These are phyloP conservation scores for Acrobasis repandana DNA, from an alignment of 2,888 invertebrate genomes.

Conservation along the genomic window DNA sequence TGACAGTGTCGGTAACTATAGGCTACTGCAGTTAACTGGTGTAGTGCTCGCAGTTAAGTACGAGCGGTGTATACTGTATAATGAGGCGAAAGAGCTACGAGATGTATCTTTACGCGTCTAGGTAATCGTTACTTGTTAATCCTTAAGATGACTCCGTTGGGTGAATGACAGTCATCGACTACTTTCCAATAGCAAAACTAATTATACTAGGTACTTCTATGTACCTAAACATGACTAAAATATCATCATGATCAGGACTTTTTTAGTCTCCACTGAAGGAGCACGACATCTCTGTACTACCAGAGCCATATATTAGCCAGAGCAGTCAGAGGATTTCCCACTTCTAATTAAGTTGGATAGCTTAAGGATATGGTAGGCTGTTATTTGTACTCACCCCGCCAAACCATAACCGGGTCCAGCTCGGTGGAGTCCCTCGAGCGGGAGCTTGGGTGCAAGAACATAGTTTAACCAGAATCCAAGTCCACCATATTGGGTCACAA, in stretches of 20 bases:
- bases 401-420: conserved; percentile 72
- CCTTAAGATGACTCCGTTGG: conserved; percentile 12
- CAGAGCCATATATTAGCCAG: too few relatives aligned
- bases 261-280: too few relatives aligned
- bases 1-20: conserved; percentile 27
- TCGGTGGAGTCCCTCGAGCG: conserved; percentile 71
- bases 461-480: conserved; percentile 77
- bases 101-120: conserved; percentile 16
- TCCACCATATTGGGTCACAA: conserved; percentile 67
- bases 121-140: conserved; percentile 11
- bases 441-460: conserved; percentile 78
- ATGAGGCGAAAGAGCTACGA: conserved; percentile 16
- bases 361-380: too few relatives aligned
- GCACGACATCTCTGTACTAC: too few relatives aligned
- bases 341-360: too few relatives aligned
- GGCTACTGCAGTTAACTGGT: conserved; percentile 16
- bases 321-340: too few relatives aligned
- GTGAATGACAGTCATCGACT: conserved; percentile 6
- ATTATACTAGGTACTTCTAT: not conserved
- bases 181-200: not conserved
- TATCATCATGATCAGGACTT: too few relatives aligned
- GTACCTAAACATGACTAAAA: too few relatives aligned
- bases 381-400: conserved; percentile 67
- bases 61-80: conserved; percentile 1
- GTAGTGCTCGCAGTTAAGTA: conserved; percentile 11